Evolutionary conservation across 1,140 invertebrate genomes (phyloP).

Genomic region (Polyergus mexicanus): DNA sequence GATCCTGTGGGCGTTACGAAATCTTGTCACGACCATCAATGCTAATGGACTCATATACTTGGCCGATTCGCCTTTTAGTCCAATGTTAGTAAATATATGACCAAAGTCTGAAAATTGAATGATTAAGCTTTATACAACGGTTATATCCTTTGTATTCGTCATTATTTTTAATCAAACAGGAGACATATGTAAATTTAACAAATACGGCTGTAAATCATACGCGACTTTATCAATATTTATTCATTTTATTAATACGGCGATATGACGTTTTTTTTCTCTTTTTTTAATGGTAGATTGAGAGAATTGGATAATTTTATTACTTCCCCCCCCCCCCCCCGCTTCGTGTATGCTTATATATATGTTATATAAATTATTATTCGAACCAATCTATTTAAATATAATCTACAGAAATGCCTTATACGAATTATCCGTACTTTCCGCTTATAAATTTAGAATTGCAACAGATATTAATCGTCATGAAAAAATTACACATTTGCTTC

Average conservation of each 20-base stretch:
- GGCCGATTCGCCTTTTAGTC: slow-evolving; percentile 42
- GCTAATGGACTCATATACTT: slow-evolving; percentile 66
- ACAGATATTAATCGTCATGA: not conserved
- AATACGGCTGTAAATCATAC: not conserved
- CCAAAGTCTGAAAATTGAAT: not conserved
- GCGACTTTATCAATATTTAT: slow-evolving; percentile 9
- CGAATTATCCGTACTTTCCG: not conserved
- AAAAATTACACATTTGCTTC: not conserved
- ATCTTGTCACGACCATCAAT: slow-evolving; percentile 73
- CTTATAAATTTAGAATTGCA: not conserved
- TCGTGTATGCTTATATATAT: not conserved
- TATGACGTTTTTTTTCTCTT: too few relatives aligned
- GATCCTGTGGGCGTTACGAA: slow-evolving; percentile 72
- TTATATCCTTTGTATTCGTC: not conserved
- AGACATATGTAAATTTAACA: not conserved
- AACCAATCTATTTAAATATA: not conserved
- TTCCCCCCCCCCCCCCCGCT: too few relatives aligned
- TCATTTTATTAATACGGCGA: slow-evolving; percentile 7
- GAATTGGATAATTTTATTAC: not conserved
- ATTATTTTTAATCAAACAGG: slow-evolving; percentile 7
- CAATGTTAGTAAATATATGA: slow-evolving; percentile 45
- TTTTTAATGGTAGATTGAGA: not conserved
- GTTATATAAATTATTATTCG: not conserved
- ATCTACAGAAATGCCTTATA: not conserved
- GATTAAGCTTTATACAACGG: not conserved